A percentile compares a stretch with the other conserved stretches of the same genome.
phyloP scores from a whole-genome alignment of 2,797 vertebrate genomes.

The Xenopus petersii region DNA sequence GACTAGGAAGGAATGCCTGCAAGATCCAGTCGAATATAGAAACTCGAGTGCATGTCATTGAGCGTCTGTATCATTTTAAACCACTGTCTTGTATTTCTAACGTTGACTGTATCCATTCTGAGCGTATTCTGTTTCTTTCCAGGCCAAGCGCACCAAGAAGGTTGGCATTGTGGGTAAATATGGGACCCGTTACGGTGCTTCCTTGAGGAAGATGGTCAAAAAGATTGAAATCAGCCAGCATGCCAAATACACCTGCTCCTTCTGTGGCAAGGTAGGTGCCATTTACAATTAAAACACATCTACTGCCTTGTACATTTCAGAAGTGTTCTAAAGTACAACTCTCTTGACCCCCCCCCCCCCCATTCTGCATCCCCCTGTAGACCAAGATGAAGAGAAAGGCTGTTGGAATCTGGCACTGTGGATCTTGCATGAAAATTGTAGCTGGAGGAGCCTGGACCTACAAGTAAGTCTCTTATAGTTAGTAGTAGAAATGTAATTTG shows the following conservation, averaged over 20 bases:
- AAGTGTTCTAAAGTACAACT: no score
- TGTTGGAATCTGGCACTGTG: conserved; percentile 96
- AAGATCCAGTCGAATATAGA: no score
- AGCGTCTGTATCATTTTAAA: no score
- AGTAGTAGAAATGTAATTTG: conserved; percentile 60
- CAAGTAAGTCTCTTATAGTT: conserved; percentile 58
- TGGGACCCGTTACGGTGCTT: conserved; percentile 92
- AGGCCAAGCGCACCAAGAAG: conserved; percentile 98
- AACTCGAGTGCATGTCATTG: no score
- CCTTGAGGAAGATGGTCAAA: conserved; percentile 97
- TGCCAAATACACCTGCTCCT: conserved; percentile 94
- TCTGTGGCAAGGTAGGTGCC: conserved; percentile 78
- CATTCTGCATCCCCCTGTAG: conserved; percentile 54
- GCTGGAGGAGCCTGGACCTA: conserved; percentile 96
- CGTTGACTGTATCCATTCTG: no score
- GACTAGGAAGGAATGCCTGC: no score
- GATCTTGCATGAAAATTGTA: conserved; percentile 95
- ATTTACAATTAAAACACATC: no score
- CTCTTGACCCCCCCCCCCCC: no score
- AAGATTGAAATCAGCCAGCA: conserved; percentile 98
- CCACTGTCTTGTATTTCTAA: no score
- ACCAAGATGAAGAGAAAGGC: conserved; percentile 98
- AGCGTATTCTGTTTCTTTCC: conserved; percentile 4
- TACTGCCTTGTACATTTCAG: no score
- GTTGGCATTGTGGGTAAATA: conserved; percentile 97